Evolutionary conservation across 2,797 vertebrate species (phyloP).

Genomic region (Acanthornis magna): DNA sequence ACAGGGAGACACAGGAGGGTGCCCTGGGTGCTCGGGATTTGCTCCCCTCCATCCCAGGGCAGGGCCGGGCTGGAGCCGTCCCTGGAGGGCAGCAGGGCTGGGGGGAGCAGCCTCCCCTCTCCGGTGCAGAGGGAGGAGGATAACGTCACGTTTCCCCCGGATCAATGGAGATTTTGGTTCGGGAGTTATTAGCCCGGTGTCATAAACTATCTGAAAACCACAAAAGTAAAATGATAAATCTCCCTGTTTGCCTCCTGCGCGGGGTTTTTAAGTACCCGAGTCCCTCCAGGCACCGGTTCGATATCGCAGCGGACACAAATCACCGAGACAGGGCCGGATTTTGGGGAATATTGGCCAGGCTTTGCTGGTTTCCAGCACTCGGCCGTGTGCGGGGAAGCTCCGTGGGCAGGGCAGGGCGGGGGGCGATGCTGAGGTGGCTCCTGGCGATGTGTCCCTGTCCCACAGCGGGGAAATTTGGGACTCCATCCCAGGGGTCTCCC

Average conservation of each 20-base stretch:
- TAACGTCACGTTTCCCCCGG: slow-evolving; percentile 22
- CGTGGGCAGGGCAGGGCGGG: rapidly evolving
- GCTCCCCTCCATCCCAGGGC: neutral
- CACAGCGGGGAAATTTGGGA: neutral
- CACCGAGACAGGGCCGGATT: neutral
- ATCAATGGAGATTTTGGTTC: slow-evolving; percentile 65
- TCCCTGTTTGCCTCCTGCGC: slow-evolving; percentile 36
- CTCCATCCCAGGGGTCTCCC: neutral
- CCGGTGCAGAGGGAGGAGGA: neutral
- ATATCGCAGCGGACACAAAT: neutral
- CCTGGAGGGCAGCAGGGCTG: neutral
- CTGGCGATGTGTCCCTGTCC: neutral
- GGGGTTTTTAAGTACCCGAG: neutral
- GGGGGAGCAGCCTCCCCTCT: neutral
- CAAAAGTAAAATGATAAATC: slow-evolving; percentile 63
- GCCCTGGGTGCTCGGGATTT: neutral
- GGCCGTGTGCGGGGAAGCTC: neutral
- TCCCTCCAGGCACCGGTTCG: slow-evolving; percentile 24
- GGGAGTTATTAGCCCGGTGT: slow-evolving; percentile 60
- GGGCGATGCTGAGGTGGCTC: neutral
- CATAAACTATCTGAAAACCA: slow-evolving; percentile 68
- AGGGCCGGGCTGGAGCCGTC: neutral
- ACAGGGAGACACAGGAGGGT: neutral
- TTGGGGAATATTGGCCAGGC: neutral
- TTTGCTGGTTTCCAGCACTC: neutral